These are phyloP conservation scores for Amazonetta brasiliensis DNA, from an alignment of 2,797 vertebrate species.

Conservation along the genomic window DNA sequence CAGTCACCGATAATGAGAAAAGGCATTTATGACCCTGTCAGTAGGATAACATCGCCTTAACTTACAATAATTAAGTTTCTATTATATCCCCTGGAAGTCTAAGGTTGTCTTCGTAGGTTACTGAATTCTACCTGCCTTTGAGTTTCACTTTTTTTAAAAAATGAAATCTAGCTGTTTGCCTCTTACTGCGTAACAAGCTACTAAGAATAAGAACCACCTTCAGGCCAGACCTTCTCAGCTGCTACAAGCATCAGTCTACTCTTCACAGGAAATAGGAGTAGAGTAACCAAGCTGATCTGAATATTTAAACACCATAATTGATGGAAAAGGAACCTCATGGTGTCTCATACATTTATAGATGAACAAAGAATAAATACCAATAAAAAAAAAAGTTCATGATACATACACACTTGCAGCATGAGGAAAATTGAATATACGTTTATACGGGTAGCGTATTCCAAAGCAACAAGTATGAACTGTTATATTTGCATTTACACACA, in stretches of 20 bases:
- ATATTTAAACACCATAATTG: constrained; percentile 35
- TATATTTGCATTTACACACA: background rate
- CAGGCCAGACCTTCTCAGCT: background rate
- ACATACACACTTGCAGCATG: background rate
- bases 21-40: background rate
- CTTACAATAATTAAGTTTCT: background rate
- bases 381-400: background rate
- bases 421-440: background rate
- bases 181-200: background rate
- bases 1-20: background rate
- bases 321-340: background rate
- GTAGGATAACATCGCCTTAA: background rate
- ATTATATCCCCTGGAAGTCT: background rate
- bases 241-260: background rate
- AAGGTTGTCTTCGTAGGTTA: background rate
- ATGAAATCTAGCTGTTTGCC: background rate
- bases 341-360: background rate
- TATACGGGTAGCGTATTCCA: background rate
- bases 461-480: background rate
- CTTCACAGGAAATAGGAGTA: constrained; percentile 41
- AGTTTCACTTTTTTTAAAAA: background rate
- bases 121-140: background rate
- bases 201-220: background rate
- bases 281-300: constrained; percentile 36
- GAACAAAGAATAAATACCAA: background rate